Percentiles rank a stretch among this genome's conserved stretches.
phyloP scores from a whole-genome alignment of 2,797 vertebrate species.

The Gymnoscopelus microlampas region DNA sequence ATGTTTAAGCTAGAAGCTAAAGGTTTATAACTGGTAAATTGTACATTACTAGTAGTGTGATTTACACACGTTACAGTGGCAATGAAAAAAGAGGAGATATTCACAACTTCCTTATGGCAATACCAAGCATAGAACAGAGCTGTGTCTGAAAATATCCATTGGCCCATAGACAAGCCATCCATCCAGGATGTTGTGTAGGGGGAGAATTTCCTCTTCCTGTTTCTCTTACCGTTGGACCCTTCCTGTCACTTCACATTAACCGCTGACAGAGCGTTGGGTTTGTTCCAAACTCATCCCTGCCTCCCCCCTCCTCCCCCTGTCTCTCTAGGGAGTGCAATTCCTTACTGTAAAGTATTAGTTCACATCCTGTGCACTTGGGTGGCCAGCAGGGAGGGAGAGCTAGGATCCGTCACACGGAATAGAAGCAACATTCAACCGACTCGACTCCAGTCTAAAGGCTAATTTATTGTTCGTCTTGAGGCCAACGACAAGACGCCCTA shows the following conservation, averaged over 20 bases:
- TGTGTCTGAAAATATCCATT: slow-evolving; percentile 71
- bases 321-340: slow-evolving; percentile 52
- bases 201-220: slow-evolving; percentile 80
- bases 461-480: too few relatives aligned
- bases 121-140: slow-evolving; percentile 46
- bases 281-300: slow-evolving; percentile 67
- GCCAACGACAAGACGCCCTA: too few relatives aligned
- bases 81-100: slow-evolving; percentile 22
- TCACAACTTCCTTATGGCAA: slow-evolving; percentile 41
- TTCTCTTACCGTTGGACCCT: slow-evolving; percentile 73
- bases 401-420: slow-evolving; percentile 26
- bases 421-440: too few relatives aligned
- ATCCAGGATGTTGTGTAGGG: slow-evolving; percentile 74
- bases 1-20: neutral
- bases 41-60: neutral
- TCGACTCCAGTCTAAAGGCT: too few relatives aligned
- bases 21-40: slow-evolving; percentile 1
- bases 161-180: slow-evolving; percentile 66
- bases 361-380: slow-evolving; percentile 78
- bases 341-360: slow-evolving; percentile 63
- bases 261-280: slow-evolving; percentile 67
- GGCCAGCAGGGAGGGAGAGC: slow-evolving; percentile 48
- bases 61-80: slow-evolving; percentile 28
- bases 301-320: slow-evolving; percentile 11
- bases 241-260: slow-evolving; percentile 72